These are phyloP conservation scores for Mimumesa dahlbomi DNA, from an alignment of 2,888 invertebrate species.

Conservation along the genomic window DNA sequence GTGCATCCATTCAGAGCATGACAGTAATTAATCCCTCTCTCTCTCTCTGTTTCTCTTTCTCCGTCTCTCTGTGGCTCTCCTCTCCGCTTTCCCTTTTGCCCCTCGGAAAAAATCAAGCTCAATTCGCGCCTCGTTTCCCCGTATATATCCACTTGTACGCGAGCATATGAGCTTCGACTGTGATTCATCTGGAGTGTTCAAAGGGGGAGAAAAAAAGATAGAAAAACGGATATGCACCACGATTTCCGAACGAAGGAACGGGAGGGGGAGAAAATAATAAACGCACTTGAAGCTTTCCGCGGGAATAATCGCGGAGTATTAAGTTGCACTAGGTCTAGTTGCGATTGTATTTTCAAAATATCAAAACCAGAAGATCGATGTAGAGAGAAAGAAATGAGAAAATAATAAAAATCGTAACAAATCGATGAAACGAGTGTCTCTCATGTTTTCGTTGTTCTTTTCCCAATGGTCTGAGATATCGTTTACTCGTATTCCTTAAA, in stretches of 20 bases:
- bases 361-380: neutral
- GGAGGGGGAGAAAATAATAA: conserved; percentile 54
- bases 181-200: conserved; percentile 41
- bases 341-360: neutral
- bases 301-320: conserved; percentile 33
- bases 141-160: conserved; percentile 42
- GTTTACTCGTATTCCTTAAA: no score
- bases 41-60: neutral
- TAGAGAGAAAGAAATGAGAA: neutral
- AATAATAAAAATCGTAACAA: neutral
- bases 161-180: conserved; percentile 24
- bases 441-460: neutral
- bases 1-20: conserved; percentile 61
- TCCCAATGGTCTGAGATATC: no score
- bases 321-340: conserved; percentile 29
- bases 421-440: neutral
- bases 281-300: conserved; percentile 56
- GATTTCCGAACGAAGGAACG: neutral
- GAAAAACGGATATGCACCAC: conserved; percentile 10
- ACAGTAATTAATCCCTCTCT: conserved; percentile 62
- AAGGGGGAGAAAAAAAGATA: conserved; percentile 1
- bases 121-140: conserved; percentile 56
- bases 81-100: neutral
- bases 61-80: neutral
- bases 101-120: conserved; percentile 43